Percentiles rank a stretch among this genome's conserved stretches.
Evolutionary conservation across 92 coral and sea anemone genomes (phyloP).

Genomic region (Scolanthus callimorphus): DNA sequence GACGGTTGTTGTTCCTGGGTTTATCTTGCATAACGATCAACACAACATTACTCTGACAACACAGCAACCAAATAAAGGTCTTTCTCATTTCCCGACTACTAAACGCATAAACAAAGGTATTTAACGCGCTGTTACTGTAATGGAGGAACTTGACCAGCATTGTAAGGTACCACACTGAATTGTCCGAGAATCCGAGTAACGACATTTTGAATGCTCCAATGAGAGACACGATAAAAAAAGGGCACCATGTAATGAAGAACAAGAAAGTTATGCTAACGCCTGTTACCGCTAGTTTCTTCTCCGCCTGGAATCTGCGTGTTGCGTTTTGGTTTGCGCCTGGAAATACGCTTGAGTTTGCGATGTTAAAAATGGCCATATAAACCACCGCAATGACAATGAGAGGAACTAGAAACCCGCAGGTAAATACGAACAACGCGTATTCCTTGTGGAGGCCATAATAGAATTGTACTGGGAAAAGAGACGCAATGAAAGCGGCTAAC

Average conservation of each 20-base stretch:
- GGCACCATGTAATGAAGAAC: conserved; percentile 39
- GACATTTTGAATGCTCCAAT: conserved; percentile 24
- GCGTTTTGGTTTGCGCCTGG: conserved; percentile 21
- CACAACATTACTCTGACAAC: conserved; percentile 22
- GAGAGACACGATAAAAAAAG: conserved; percentile 32
- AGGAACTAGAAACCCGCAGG: conserved; percentile 35
- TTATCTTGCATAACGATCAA: conserved; percentile 3
- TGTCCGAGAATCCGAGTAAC: conserved; percentile 10
- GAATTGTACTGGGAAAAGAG: conserved; percentile 37
- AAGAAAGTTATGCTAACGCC: conserved; percentile 18
- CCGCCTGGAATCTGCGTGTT: conserved; percentile 33
- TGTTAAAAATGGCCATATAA: conserved; percentile 28
- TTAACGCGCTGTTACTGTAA: conserved; percentile 29
- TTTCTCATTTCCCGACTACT: conserved; percentile 37
- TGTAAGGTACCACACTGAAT: conserved; percentile 27
- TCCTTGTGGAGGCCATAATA: conserved; percentile 8
- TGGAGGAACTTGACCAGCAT: conserved; percentile 34
- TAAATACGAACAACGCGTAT: conserved; percentile 28
- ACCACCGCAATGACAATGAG: conserved; percentile 32
- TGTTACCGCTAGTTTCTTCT: conserved; percentile 28
- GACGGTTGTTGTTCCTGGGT: conserved; percentile 3
- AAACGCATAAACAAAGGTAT: conserved; percentile 33
- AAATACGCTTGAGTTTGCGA: conserved; percentile 33
- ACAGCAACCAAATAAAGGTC: conserved; percentile 23
- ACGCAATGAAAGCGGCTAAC: conserved; percentile 32